Evolutionary conservation across 2,888 invertebrate species (phyloP), one percentile per base, ranked within the genome.

Genomic region (Apamea epomidion): DNA sequence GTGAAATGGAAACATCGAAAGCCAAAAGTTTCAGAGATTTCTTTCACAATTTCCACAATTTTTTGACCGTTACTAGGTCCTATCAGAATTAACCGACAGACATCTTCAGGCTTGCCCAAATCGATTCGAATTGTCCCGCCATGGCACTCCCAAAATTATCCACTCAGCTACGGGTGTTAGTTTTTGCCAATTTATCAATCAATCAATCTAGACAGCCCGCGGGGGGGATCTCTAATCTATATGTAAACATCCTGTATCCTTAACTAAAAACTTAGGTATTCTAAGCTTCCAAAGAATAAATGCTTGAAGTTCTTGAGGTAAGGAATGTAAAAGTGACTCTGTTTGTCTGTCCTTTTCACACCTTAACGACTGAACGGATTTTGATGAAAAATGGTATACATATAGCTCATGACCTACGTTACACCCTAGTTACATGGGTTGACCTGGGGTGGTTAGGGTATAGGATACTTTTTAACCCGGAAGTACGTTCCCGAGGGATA

Each of bases 151-250:
- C 42, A 1, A 48, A 76, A 76, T 58, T 60, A 48, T 3, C 10
- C 16, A 76, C 10, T 37, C 7, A 12, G 12, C 16, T 65, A 10
- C 29, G 5, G 12, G n/a, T 58, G 58, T 58, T 25, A 25, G 25
- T 58, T 45, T 79, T 78, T 45, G 25, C 3, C 16, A 78, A 48
- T n/a, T 45, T n/a, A 65, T 78, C 51, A 58, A n/a, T 42, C 14
- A 18, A 45, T n/a, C n/a, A 42, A 51, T 76, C 21, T 51, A 48
- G 76, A 51, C 21, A 76, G 37, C 37, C 21, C 21, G 25, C 16
- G 45, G 25, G 54, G 58, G 54, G 32, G 18, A 62, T 29, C 6
- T 62, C 29, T n/a, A 58, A 58, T 58, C 10, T n/a, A 25, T 58
- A 58, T 58, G 10, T 58, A 58, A 58, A 25, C 10, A 58, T 58